Percentiles rank a stretch among this genome's conserved stretches.
These are phyloP conservation scores for Apostichopus japonicus DNA, from an alignment of 35 echinoderm and acorn worm genomes.

Conservation along the genomic window DNA sequence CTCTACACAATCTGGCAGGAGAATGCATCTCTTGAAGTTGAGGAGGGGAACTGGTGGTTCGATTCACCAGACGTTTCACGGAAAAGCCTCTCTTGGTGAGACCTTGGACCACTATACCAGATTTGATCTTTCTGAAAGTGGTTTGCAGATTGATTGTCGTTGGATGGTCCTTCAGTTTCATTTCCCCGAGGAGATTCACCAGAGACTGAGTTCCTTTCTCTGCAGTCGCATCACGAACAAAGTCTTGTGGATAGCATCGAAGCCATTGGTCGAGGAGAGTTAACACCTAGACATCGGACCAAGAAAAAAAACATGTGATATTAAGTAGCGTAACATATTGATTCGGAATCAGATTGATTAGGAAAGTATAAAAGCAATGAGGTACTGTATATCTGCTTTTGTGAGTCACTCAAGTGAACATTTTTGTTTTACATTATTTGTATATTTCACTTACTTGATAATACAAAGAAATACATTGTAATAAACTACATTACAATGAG, in stretches of 20 bases:
- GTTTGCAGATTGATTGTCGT: background rate
- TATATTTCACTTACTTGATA: too few relatives aligned
- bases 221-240: background rate
- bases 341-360: too few relatives aligned
- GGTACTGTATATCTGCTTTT: too few relatives aligned
- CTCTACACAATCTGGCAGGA: background rate
- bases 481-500: too few relatives aligned
- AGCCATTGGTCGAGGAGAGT: constrained; percentile 2
- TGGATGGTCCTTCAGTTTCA: constrained; percentile 24
- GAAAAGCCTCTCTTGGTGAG: background rate
- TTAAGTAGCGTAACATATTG: too few relatives aligned
- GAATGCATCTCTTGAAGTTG: constrained; percentile 7
- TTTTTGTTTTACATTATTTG: too few relatives aligned
- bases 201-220: constrained; percentile 9
- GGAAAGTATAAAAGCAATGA: too few relatives aligned
- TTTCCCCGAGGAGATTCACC: background rate
- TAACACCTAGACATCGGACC: background rate
- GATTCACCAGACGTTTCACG: background rate
- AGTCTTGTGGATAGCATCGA: constrained; percentile 19
- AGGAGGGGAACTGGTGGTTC: constrained; percentile 32
- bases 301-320: background rate
- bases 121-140: background rate
- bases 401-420: too few relatives aligned
- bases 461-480: too few relatives aligned
- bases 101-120: background rate